A percentile compares a stretch with the other conserved stretches of the same genome.
These are phyloP conservation scores for Marcusenius ussheri DNA, from an alignment of 2,113 vertebrate genomes.

Conservation along the genomic window DNA sequence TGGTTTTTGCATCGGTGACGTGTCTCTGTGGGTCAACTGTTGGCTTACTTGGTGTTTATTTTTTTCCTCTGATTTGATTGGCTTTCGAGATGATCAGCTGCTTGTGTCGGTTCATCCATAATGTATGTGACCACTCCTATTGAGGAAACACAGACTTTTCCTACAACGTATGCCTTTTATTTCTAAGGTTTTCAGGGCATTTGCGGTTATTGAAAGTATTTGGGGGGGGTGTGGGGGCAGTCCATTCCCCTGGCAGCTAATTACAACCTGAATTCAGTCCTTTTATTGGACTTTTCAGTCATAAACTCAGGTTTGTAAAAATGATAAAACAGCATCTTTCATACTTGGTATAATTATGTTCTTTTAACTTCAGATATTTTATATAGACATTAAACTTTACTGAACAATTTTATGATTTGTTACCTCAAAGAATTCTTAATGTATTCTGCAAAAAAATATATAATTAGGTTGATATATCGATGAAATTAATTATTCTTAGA, in stretches of 20 bases:
- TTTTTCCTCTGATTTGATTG: not conserved
- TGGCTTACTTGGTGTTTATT: not conserved
- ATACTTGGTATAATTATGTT: not conserved
- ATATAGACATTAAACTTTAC: not conserved
- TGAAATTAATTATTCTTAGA: not conserved
- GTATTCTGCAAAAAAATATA: not conserved
- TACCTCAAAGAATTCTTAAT: not conserved
- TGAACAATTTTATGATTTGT: not conserved
- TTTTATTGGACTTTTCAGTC: not conserved
- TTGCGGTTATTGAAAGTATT: not conserved
- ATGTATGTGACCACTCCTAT: not conserved
- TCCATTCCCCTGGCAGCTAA: not conserved
- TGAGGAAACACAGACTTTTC: not conserved
- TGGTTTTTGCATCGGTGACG: slow-evolving; percentile 19
- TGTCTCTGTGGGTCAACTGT: not conserved
- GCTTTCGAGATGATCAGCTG: not conserved
- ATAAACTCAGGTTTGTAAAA: not conserved
- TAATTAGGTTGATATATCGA: not conserved
- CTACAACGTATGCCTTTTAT: not conserved
- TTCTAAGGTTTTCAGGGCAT: not conserved
- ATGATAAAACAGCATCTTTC: not conserved
- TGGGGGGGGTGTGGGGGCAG: not conserved
- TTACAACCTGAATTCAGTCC: not conserved
- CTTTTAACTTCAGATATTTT: not conserved
- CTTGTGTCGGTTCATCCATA: not conserved